Evolutionary conservation across 1,140 invertebrate species (phyloP), one percentile per base, ranked within the genome.

Genomic region (Microvelia longipes): DNA sequence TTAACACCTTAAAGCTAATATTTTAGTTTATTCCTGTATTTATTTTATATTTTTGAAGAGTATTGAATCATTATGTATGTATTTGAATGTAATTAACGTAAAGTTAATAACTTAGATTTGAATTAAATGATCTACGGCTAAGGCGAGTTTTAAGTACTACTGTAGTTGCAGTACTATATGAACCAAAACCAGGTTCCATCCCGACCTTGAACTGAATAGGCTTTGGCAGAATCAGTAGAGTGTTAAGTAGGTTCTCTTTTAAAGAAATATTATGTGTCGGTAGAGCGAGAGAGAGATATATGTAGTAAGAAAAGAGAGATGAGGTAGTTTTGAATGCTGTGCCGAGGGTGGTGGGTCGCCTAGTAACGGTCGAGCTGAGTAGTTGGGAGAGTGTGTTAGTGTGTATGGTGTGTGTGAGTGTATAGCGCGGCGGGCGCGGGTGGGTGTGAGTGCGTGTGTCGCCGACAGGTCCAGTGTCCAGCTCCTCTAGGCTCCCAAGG

Each of bases 341-440:
- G 28, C 30, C 65, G 70, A 67, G 71, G 73, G 71, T 71, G 68
- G 75, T 73, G 72, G 74, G 73, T 71, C 70, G 70, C 70, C 67
- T 71, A 50, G 70, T 71, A 71, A 71, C 70, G 70, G 71, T 28
- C 67, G 66, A 50, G 35, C 28, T n/a, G 67, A 68, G 27, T 64
- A 35, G 50, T 30, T 28, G 15, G 35, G 68, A 25, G 63, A 28
- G 63, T 2, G 11, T 2, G 24, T 5, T 2, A 24, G 27, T 25
- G 63, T 2, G 11, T 2, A 24, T 5, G n/a, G n/a, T 5, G 14
- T 5, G 66, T 11, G 5, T 13, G 66, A 28, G 15, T 28, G 27
- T 11, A 27, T 11, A 19, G 5, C 35, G 19, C 5, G 35, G 5
- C 35, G 65, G 27, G 62, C 65, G 69, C 19, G 35, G 35, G 63